Conservation (phyloP, 2,113 vertebrate species). For the Antigone vipio region DNA sequence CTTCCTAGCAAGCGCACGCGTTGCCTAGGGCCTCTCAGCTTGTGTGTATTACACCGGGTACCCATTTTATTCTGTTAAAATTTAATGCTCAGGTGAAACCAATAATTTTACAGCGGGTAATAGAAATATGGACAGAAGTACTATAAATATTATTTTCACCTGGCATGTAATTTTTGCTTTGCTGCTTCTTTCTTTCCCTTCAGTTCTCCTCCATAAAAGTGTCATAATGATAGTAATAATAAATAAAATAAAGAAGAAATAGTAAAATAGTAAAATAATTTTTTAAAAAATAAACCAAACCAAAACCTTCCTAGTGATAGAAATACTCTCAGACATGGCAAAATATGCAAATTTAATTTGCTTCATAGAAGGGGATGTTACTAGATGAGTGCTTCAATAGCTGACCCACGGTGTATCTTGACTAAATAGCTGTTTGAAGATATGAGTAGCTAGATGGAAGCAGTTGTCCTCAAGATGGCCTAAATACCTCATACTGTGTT, state of each 20-base stretch:
- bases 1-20: background rate
- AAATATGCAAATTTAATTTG: background rate
- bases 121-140: background rate
- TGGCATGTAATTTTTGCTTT: background rate
- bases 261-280: background rate
- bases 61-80: background rate
- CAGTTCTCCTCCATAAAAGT: background rate
- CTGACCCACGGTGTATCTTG: background rate
- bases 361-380: background rate
- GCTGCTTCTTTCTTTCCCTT: background rate
- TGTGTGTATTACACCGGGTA: background rate
- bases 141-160: background rate
- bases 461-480: slow-evolving; percentile 32
- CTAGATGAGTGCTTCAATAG: background rate
- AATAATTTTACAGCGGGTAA: background rate
- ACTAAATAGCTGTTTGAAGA: slow-evolving; percentile 41
- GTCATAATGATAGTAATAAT: background rate
- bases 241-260: background rate
- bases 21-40: background rate
- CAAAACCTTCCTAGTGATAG: background rate
- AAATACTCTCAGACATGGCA: background rate
- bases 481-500: slow-evolving; percentile 53
- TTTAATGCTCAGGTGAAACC: background rate
- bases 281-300: background rate
- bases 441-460: slow-evolving; percentile 5